A percentile compares a stretch with the other conserved stretches of the same genome.
These are phyloP conservation scores for Bilobella aurantiaca DNA, from an alignment of 1,140 invertebrate species.

Conservation along the genomic window DNA sequence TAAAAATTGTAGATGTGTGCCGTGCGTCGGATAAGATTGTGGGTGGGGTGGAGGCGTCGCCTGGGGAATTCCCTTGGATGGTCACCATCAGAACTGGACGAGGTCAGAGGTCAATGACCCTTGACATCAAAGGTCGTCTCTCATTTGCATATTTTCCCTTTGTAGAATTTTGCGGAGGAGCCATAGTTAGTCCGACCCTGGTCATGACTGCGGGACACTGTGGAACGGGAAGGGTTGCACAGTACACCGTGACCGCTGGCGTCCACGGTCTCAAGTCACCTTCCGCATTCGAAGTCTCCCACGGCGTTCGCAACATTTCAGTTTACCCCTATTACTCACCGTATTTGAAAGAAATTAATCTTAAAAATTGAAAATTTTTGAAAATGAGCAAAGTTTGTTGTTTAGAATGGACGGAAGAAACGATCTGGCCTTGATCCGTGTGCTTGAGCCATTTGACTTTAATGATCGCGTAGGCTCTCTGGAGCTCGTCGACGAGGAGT, in stretches of 20 bases:
- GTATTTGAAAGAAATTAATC: too few species aligned
- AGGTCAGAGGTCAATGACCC: neutral
- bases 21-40: neutral
- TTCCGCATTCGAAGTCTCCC: neutral
- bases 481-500: neutral
- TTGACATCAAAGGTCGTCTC: neutral
- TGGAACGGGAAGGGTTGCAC: constrained; percentile 3
- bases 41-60: neutral
- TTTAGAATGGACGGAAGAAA: neutral
- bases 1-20: too few species aligned
- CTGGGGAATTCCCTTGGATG: neutral
- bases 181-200: constrained; percentile 42
- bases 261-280: neutral
- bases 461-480: neutral
- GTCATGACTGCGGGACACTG: constrained; percentile 49
- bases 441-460: neutral
- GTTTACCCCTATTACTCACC: neutral
- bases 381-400: too few species aligned
- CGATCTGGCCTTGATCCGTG: neutral
- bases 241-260: neutral
- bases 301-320: neutral
- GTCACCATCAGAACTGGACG: neutral
- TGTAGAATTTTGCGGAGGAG: constrained; percentile 44
- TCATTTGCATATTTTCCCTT: neutral
- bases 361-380: too few species aligned